Evolutionary conservation across 2,113 vertebrate genomes (phyloP).

Genomic region (Oreocharis arfaki): DNA sequence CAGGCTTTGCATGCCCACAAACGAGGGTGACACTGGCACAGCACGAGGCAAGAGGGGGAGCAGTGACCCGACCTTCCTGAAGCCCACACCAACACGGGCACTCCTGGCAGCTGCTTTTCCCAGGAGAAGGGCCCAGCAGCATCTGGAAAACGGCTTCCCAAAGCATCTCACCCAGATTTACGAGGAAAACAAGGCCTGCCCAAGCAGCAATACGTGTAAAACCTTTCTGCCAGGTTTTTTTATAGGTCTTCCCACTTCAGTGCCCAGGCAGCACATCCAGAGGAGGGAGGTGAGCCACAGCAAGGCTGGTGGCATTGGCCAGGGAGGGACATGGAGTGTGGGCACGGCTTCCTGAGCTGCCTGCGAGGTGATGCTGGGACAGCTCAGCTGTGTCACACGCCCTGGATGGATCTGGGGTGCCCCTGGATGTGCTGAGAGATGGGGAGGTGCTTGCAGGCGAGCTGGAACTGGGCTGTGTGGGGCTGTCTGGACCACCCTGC

Average conservation of each 20-base stretch:
- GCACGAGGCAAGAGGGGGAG: background rate
- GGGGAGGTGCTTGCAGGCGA: background rate
- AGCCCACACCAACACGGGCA: background rate
- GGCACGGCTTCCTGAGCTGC: background rate
- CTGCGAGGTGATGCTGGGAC: background rate
- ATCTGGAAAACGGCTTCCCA: background rate
- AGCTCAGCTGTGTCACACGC: background rate
- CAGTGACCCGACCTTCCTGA: background rate
- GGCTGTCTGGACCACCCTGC: too few species aligned
- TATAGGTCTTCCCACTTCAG: background rate
- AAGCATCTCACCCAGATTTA: background rate
- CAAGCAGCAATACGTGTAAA: background rate
- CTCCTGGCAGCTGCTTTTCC: background rate
- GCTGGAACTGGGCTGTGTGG: background rate
- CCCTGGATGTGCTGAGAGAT: background rate
- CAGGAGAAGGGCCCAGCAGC: background rate
- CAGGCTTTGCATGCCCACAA: background rate
- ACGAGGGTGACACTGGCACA: background rate
- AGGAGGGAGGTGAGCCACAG: background rate
- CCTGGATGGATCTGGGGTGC: background rate
- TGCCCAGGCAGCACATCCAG: background rate
- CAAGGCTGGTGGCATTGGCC: background rate
- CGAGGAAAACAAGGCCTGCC: background rate
- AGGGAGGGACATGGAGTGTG: background rate
- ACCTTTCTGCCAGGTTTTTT: background rate